phyloP scores from a whole-genome alignment of 2,797 vertebrate genomes.

The Gymnoscopelus braueri region DNA sequence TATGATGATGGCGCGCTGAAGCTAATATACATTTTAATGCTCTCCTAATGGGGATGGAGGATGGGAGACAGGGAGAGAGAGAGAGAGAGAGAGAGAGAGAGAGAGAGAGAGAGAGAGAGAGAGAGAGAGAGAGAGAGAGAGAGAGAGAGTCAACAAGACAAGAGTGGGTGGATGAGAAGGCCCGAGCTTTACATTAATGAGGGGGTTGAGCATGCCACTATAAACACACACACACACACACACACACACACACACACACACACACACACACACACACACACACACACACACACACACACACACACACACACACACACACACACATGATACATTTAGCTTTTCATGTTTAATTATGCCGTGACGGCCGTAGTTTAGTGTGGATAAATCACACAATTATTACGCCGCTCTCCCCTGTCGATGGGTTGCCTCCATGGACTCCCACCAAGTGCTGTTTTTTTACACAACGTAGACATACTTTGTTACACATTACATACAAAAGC shows the following conservation, averaged over 20 bases:
- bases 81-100: conserved; percentile 7
- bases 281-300: no score
- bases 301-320: no score
- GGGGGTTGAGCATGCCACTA: conserved; percentile 85
- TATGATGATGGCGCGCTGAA: conserved; percentile 90
- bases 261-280: no score
- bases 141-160: conserved; percentile 52
- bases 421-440: conserved; percentile 45
- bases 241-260: no score
- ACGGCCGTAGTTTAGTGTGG: conserved; percentile 87
- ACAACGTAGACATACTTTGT: conserved; percentile 56
- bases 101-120: conserved; percentile 20
- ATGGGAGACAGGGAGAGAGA: conserved; percentile 15
- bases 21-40: conserved; percentile 94
- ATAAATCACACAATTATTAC: conserved; percentile 96
- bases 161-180: conserved; percentile 86
- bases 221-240: no score
- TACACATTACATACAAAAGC: neutral
- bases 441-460: conserved; percentile 32
- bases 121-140: conserved; percentile 26
- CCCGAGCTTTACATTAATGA: conserved; percentile 94
- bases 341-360: conserved; percentile 97
- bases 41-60: conserved; percentile 80
- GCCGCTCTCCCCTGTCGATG: conserved; percentile 75
- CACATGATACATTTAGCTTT: conserved; percentile 93